Base-by-base conservation (phyloP, 2,888 invertebrate genomes). In the Endomychus coccineus region DNA sequence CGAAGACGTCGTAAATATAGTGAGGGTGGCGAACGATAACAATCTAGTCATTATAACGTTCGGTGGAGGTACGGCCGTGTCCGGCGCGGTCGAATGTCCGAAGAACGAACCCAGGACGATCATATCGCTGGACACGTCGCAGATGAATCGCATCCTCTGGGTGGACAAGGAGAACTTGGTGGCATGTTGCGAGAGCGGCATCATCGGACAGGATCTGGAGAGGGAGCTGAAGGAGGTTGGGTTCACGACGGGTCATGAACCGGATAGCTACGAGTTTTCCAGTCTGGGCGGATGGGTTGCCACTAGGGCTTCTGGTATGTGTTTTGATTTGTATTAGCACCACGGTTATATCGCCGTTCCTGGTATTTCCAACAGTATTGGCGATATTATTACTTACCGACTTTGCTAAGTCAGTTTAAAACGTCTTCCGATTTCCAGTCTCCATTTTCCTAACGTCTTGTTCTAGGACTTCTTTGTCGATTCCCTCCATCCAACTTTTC, bases 211-310 rank as follows among this genome's bases (percentile, higher is more conserved):
- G 62, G 95, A 96, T 66, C 67, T 97, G 50, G 96, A 97, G 63
- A 72, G 85, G 1, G 82, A 87, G 65, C 71, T 96, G 55, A 74
- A 78, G 9, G 71, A 76, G 9, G 71, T 80, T 16, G 91, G 90
- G 0, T 81, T 77, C 55, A 95, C 94, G 0, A 82, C 87, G 2
- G 98, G 98, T 0, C 95, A 98, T 62, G 97, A 98, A 61, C 98
- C 98, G 0, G 98, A 98, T 61, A 96, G 95, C 2, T 92, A 90
- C 65, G 97, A 98, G 68, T 98, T 98, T 69, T 89, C 89, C 2
- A 87, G 89, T 9, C 73, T 98, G 2, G 97, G 97, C 3, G 97
- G 97, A 1, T 98, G 98, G 97, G 64, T 67, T 4, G 66, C 67
- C 2, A 67, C 67, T 1, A 54, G 67, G 48, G 67, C 67, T 2